phyloP scores from a whole-genome alignment of 2,797 vertebrate species.

The Mormyrops attenuatus region DNA sequence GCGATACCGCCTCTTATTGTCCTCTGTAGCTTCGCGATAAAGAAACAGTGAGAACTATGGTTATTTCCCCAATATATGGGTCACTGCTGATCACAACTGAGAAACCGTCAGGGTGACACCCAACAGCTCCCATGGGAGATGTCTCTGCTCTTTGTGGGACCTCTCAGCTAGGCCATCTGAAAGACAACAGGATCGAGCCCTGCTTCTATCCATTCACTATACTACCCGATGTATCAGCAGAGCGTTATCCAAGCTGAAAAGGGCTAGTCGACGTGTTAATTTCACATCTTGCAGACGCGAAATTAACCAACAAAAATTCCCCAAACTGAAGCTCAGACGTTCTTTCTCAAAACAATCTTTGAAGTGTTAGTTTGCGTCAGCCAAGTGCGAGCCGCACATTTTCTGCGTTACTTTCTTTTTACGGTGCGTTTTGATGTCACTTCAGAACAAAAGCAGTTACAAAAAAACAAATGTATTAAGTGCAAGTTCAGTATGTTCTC shows the following conservation, averaged over 20 bases:
- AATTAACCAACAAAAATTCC: neutral
- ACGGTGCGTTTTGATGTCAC: neutral
- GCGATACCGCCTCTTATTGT: neutral
- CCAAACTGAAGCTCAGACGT: neutral
- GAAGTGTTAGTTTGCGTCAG: neutral
- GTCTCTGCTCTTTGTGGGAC: neutral
- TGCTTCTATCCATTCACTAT: neutral
- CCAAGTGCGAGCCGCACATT: neutral
- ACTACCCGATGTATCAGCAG: neutral
- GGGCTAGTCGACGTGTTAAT: neutral
- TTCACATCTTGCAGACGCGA: neutral
- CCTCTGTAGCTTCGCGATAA: neutral
- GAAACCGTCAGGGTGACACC: neutral
- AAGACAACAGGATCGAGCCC: neutral
- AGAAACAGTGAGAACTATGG: neutral
- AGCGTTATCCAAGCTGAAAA: neutral
- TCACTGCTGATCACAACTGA: neutral
- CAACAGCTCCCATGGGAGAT: neutral
- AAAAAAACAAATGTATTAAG: neutral
- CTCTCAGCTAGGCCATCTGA: neutral
- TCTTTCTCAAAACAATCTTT: conserved; percentile 2
- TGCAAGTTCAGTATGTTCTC: neutral
- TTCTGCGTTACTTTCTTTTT: neutral
- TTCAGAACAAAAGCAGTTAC: neutral
- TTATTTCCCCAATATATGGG: neutral